These are phyloP conservation scores for Drosophila neonasuta DNA, from an alignment of 2,888 invertebrate genomes.

Conservation along the genomic window DNA sequence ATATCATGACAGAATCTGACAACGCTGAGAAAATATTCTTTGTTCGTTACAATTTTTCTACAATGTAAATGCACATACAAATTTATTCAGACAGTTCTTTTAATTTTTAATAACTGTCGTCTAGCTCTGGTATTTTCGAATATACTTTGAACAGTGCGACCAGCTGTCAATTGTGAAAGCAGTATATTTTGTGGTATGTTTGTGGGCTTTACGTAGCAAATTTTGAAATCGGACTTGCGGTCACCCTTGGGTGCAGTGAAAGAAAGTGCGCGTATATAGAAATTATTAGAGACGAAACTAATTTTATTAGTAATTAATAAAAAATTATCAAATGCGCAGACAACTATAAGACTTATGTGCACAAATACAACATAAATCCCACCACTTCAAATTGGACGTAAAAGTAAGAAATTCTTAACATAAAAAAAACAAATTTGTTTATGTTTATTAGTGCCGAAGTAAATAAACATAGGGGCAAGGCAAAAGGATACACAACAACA, in stretches of 20 bases:
- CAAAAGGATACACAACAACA: not conserved
- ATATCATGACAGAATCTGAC: no score
- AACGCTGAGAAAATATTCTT: no score
- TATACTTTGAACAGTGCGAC: no score
- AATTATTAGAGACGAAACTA: conserved; percentile 9
- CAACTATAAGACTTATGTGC: conserved; percentile 39
- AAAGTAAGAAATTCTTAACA: conserved; percentile 40
- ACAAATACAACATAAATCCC: conserved; percentile 31
- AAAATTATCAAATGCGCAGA: conserved; percentile 25
- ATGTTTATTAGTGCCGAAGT: conserved; percentile 26
- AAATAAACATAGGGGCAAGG: conserved; percentile 51
- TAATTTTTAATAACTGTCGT: no score
- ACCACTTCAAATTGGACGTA: conserved; percentile 37
- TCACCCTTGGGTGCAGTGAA: conserved; percentile 34
- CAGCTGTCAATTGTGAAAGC: not conserved
- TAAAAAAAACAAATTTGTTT: conserved; percentile 32
- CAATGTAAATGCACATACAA: no score
- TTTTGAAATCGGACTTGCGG: not conserved
- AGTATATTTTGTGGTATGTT: not conserved
- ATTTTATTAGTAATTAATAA: conserved; percentile 22
- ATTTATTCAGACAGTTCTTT: no score
- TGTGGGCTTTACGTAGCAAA: not conserved
- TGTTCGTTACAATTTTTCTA: no score
- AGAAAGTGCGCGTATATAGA: conserved; percentile 56
- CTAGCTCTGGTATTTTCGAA: no score